Conservation (phyloP, 2,888 invertebrate species). For the Spodoptera littoralis region DNA sequence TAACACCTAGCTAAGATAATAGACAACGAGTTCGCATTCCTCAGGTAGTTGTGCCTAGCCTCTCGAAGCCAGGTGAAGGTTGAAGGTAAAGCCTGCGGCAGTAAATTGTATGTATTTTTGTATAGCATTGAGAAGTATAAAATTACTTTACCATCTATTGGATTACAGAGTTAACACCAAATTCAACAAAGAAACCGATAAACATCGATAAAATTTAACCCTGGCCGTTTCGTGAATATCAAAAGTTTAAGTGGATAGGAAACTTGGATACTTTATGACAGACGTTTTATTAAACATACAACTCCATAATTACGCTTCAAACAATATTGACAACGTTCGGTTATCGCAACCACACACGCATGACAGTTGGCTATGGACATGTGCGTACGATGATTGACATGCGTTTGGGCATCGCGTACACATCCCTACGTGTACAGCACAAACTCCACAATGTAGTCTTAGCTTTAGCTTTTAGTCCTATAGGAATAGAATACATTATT, state of each 20-base stretch:
- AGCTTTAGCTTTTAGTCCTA: background rate
- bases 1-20: constrained; percentile 61
- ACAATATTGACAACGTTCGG: constrained; percentile 42
- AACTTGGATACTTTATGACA: constrained; percentile 18
- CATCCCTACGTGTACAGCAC: constrained; percentile 37
- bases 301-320: constrained; percentile 19
- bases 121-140: too few species aligned
- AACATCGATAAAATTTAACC: too few species aligned
- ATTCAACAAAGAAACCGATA: too few species aligned
- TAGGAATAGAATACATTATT: constrained; percentile 27
- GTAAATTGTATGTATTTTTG: constrained; percentile 18
- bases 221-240: background rate
- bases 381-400: constrained; percentile 65
- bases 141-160: too few species aligned
- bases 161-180: too few species aligned
- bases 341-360: constrained; percentile 48
- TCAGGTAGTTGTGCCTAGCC: constrained; percentile 61
- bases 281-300: constrained; percentile 25
- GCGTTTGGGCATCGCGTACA: constrained; percentile 48
- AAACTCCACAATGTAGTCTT: constrained; percentile 2
- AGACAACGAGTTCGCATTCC: constrained; percentile 72
- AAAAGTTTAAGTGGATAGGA: constrained; percentile 3
- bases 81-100: constrained; percentile 52
- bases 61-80: constrained; percentile 73
- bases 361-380: constrained; percentile 69